Evolutionary conservation across 2,797 vertebrate genomes (phyloP), one percentile per base, ranked within the genome.

Genomic region (Neomorphus geoffroyi): DNA sequence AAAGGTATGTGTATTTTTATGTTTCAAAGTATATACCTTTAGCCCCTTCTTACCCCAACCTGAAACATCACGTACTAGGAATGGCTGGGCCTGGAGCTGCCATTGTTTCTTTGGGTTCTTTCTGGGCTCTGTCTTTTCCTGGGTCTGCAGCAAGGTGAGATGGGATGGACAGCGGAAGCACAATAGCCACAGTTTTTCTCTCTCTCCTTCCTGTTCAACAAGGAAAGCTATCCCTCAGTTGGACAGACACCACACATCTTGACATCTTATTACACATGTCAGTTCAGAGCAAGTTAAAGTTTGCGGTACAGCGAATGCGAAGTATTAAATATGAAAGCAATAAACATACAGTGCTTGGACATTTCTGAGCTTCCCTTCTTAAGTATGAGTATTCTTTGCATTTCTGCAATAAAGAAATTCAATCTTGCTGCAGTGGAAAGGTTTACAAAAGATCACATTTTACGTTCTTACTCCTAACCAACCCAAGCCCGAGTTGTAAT

Each of bases 201-300:
- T 97, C 97, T 97, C 97, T 97, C 95, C 96, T 97, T 97, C 97
- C 96, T 97, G 97, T 98, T 97, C 96, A 97, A 97, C 94, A 98
- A 97, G 97, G 97, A 98, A 98, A 98, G 96, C 97, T 97, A 92
- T 81, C 96, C 97, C 97, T 98, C 97, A 98, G 97, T 97, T 82
- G 92, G 94, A 81, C 0, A 92, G 82, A 93, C 73, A 96, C n/a
- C 90, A 97, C 82, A 94, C 88, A 93, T 90, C 88, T 94, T 67
- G 37, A 95, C 79, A 93, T 88, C 80, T 94, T 86, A 95, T 93
- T 72, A 94, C 35, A 92, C 12, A 84, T n/a, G 92, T 27, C 46
- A 85, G 75, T 92, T 96, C 86, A 91, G 75, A 80, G 53, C 50
- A 74, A 91, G 54, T 48, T 72, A 72, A 80, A 56, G 11, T 56